Conservation (phyloP, 2,113 vertebrate species). For the Aldabrachelys gigantea region DNA sequence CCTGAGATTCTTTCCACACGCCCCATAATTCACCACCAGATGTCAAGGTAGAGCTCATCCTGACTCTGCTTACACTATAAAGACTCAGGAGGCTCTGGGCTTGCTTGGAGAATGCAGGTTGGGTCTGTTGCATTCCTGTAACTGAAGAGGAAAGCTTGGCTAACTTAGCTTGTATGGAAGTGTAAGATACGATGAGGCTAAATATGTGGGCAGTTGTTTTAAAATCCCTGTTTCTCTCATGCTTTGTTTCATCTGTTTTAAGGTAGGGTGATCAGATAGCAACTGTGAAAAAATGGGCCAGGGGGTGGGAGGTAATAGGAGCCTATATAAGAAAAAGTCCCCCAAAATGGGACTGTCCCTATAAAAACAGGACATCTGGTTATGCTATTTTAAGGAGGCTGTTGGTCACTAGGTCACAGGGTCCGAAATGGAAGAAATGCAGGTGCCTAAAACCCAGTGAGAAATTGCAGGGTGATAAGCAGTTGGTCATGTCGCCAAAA, state of each 20-base stretch:
- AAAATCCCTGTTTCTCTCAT: neutral
- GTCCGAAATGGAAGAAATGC: neutral
- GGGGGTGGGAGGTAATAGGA: too few relatives aligned
- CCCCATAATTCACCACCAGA: too few relatives aligned
- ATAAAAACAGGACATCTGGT: too few relatives aligned
- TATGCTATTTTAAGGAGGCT: neutral
- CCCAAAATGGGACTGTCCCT: too few relatives aligned
- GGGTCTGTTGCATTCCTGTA: neutral
- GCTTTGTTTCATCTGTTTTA: neutral
- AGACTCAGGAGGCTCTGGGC: neutral
- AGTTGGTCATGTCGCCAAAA: fast-evolving
- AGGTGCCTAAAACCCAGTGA: neutral
- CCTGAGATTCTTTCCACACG: too few relatives aligned
- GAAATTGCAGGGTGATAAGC: neutral
- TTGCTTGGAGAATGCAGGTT: neutral
- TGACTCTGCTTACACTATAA: too few relatives aligned
- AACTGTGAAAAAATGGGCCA: too few relatives aligned
- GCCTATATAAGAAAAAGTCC: too few relatives aligned
- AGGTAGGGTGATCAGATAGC: too few relatives aligned
- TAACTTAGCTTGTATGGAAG: neutral
- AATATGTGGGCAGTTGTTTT: neutral
- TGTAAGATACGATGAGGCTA: neutral
- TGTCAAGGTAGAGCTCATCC: too few relatives aligned
- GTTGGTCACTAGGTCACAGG: neutral
- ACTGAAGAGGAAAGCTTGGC: neutral